Percentiles rank a stretch among this genome's conserved stretches.
These are phyloP conservation scores for Montipora capricornis DNA, from an alignment of 64 coral and sea anemone genomes.

Conservation along the genomic window DNA sequence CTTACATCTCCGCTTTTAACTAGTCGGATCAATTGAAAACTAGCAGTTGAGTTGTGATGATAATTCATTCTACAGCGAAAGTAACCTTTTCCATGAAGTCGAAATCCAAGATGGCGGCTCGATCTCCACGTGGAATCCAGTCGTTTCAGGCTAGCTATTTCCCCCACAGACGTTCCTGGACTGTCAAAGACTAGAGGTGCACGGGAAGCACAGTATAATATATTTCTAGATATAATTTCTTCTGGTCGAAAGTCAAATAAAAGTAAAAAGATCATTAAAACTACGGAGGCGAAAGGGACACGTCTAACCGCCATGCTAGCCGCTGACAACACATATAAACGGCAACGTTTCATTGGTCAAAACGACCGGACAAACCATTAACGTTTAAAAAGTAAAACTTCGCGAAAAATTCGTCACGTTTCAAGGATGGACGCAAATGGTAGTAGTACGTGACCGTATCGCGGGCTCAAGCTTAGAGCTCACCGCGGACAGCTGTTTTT, in stretches of 20 bases:
- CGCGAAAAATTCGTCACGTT: no score
- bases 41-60: slow-evolving; percentile 68
- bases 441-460: no score
- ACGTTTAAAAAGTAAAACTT: no score
- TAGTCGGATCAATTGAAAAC: slow-evolving; percentile 61
- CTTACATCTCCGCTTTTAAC: slow-evolving; percentile 59
- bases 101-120: slow-evolving; percentile 23
- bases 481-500: no score
- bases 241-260: neutral
- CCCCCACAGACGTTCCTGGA: neutral
- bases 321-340: neutral
- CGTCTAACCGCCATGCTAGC: neutral
- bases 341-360: no score
- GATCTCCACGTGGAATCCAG: neutral
- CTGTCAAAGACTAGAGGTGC: neutral
- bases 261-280: neutral
- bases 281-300: neutral
- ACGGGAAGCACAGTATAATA: neutral
- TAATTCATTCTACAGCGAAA: slow-evolving; percentile 54
- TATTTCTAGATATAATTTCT: neutral
- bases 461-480: no score
- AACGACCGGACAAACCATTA: no score
- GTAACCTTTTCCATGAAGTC: slow-evolving; percentile 68
- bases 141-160: neutral
- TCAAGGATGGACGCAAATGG: no score